A percentile compares a stretch with the other conserved stretches of the same genome.
phyloP scores from a whole-genome alignment of 2,113 vertebrate genomes.

The Pelmatolapia mariae region DNA sequence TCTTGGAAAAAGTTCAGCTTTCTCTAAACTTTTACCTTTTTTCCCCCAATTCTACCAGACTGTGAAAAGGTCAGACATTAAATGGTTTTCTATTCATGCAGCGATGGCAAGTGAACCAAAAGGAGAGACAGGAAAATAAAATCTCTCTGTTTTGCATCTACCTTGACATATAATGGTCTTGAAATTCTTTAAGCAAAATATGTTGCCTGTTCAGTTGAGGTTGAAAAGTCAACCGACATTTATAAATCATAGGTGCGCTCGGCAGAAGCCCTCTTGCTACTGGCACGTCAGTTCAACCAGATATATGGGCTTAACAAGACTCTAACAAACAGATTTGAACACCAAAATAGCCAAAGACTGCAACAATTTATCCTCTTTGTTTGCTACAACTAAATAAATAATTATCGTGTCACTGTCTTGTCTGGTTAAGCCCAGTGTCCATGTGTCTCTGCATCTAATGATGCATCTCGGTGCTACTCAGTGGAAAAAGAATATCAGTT shows the following conservation, averaged over 20 bases:
- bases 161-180: slow-evolving; percentile 11
- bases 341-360: not conserved
- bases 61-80: slow-evolving; percentile 40
- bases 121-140: slow-evolving; percentile 5
- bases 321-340: not conserved
- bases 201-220: not conserved
- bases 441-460: slow-evolving; percentile 49
- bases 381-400: not conserved
- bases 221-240: slow-evolving; percentile 31
- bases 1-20: slow-evolving; percentile 5
- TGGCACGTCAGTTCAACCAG: not conserved
- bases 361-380: not conserved
- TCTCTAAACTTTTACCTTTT: slow-evolving; percentile 35
- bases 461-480: slow-evolving; percentile 40
- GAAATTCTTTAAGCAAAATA: not conserved
- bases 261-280: not conserved
- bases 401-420: slow-evolving; percentile 17
- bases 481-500: slow-evolving; percentile 37
- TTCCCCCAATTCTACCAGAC: not conserved
- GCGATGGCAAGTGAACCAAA: slow-evolving; percentile 23
- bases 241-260: not conserved
- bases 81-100: slow-evolving; percentile 12
- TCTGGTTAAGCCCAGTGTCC: slow-evolving; percentile 2
- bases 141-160: not conserved
- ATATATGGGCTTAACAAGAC: not conserved